phyloP scores from a whole-genome alignment of 2,797 vertebrate species.

The Crocidura indochinensis region DNA sequence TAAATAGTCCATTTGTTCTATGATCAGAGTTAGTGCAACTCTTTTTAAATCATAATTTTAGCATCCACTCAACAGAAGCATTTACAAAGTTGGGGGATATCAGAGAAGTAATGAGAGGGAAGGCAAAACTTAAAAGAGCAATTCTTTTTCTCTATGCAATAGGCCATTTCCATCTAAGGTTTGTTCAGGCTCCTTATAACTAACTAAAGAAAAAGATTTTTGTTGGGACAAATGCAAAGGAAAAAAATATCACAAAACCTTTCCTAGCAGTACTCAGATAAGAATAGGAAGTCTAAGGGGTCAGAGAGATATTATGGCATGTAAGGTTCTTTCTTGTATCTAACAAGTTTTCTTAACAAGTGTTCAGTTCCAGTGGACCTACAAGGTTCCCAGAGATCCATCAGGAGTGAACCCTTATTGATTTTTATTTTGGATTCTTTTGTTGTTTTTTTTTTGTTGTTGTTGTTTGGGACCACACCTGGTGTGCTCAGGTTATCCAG shows the following conservation, averaged over 20 bases:
- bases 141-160: neutral
- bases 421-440: no score
- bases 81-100: conserved; percentile 27
- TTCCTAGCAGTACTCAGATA: neutral
- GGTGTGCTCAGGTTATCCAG: no score
- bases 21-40: neutral
- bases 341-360: no score
- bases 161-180: neutral
- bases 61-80: neutral
- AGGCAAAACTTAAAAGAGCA: neutral
- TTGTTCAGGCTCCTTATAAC: conserved; percentile 9
- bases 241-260: neutral
- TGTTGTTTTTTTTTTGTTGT: no score
- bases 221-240: neutral
- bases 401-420: no score
- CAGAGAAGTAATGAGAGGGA: neutral
- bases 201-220: conserved; percentile 34
- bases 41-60: neutral
- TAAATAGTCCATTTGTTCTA: neutral
- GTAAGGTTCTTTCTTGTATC: no score
- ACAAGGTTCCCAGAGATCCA: no score
- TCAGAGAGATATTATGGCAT: no score
- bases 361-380: no score
- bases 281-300: neutral
- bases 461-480: no score